Evolutionary conservation across 2,113 vertebrate species (phyloP).

Genomic region (Coreoperca whiteheadi): DNA sequence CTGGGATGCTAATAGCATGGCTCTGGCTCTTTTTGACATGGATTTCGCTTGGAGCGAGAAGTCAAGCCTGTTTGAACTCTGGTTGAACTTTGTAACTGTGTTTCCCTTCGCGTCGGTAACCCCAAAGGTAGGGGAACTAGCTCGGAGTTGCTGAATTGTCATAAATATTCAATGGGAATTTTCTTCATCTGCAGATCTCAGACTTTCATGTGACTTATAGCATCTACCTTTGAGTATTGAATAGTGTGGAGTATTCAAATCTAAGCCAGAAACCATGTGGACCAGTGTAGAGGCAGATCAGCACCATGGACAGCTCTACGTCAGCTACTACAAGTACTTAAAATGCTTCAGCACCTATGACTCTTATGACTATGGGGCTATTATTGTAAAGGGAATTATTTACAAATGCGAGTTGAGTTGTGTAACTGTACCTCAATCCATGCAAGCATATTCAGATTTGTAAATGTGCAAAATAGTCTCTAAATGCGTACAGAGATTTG

Average conservation of each 20-base stretch:
- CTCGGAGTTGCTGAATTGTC: constrained; percentile 38
- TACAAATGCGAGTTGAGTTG: too few relatives aligned
- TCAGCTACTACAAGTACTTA: not conserved
- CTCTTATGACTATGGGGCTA: not conserved
- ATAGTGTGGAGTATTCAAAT: constrained; percentile 7
- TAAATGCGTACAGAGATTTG: too few relatives aligned
- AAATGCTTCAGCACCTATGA: not conserved
- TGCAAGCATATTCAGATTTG: too few relatives aligned
- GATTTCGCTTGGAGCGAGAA: constrained; percentile 43
- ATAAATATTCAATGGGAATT: constrained; percentile 59
- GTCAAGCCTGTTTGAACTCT: constrained; percentile 63
- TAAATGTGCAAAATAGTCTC: too few relatives aligned
- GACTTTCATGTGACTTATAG: constrained; percentile 45
- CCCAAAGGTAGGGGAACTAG: constrained; percentile 41
- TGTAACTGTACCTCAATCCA: too few relatives aligned
- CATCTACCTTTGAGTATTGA: constrained; percentile 31
- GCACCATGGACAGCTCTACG: constrained; percentile 45
- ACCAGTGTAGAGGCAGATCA: not conserved
- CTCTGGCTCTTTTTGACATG: constrained; percentile 40
- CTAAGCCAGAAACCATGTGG: not conserved
- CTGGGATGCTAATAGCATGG: constrained; percentile 36
- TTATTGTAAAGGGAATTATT: too few relatives aligned
- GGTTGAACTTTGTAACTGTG: constrained; percentile 57
- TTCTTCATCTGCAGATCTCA: constrained; percentile 54
- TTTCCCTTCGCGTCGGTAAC: constrained; percentile 34